Conservation (phyloP, 1,140 invertebrate species). For the Drosophila guanche region DNA sequence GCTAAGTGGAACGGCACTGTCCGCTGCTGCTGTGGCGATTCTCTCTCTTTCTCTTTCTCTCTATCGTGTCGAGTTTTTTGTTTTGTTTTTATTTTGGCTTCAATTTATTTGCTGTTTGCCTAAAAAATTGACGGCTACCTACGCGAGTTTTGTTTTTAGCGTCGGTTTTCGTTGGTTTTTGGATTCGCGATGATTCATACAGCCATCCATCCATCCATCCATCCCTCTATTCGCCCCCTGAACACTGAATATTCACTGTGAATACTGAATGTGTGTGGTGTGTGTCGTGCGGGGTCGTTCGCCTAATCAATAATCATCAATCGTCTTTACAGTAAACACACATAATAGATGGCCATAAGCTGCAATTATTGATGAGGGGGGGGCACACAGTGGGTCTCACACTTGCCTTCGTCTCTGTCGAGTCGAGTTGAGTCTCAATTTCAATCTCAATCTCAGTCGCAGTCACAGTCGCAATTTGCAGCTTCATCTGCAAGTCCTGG, state of each 20-base stretch:
- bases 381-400: too few species aligned
- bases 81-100: slow-evolving; percentile 20
- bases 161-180: slow-evolving; percentile 42
- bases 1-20: slow-evolving; percentile 1
- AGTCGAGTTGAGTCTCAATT: too few species aligned
- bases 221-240: too few species aligned
- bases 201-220: neutral
- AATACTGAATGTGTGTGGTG: neutral
- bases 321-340: slow-evolving; percentile 76
- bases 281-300: slow-evolving; percentile 7
- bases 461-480: slow-evolving; percentile 6
- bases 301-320: slow-evolving; percentile 79
- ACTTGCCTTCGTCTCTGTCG: too few species aligned
- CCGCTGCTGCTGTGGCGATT: too few species aligned
- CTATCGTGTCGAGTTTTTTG: slow-evolving; percentile 3
- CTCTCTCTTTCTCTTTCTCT: neutral
- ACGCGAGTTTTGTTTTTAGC: slow-evolving; percentile 76
- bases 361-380: slow-evolving; percentile 72
- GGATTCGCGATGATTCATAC: slow-evolving; percentile 63
- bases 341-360: slow-evolving; percentile 76
- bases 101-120: slow-evolving; percentile 47
- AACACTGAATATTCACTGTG: too few species aligned
- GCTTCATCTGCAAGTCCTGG: slow-evolving; percentile 1
- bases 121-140: slow-evolving; percentile 76
- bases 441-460: slow-evolving; percentile 4